Conservation (phyloP, 2,797 vertebrate species). For the Mus spretus region DNA sequence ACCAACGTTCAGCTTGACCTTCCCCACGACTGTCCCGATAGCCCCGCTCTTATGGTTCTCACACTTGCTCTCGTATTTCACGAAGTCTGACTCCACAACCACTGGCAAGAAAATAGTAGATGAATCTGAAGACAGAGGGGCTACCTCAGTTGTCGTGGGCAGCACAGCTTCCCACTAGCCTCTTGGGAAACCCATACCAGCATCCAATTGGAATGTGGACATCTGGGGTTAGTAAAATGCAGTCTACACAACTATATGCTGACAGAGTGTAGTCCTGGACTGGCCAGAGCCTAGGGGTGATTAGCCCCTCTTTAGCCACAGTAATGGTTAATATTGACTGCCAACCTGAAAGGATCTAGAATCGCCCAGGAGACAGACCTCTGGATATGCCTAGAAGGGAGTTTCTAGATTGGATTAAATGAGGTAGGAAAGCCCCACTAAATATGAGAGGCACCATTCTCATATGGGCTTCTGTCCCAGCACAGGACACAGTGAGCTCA, state of each 20-base stretch:
- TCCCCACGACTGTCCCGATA: constrained; percentile 86
- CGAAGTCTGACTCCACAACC: constrained; percentile 93
- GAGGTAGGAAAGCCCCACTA: not conserved
- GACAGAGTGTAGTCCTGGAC: accelerated
- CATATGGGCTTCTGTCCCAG: not conserved
- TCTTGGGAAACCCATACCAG: not conserved
- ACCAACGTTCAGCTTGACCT: constrained; percentile 87
- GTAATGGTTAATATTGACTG: not conserved
- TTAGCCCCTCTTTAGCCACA: not conserved
- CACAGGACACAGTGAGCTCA: not conserved
- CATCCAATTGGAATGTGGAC: not conserved
- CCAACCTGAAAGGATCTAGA: not conserved
- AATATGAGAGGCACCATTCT: not conserved
- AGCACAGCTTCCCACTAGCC: not conserved
- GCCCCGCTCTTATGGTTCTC: constrained; percentile 88
- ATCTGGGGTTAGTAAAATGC: accelerated
- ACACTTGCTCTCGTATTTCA: constrained; percentile 92
- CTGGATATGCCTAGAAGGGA: not conserved
- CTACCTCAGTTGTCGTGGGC: not conserved
- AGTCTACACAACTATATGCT: accelerated
- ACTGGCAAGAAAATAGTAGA: constrained; percentile 86
- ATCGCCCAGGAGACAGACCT: not conserved
- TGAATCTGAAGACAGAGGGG: not conserved
- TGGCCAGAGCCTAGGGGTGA: not conserved
- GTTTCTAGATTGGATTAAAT: not conserved